phyloP scores from a whole-genome alignment of 2,888 invertebrate species.

The Folsomia manolachei region DNA sequence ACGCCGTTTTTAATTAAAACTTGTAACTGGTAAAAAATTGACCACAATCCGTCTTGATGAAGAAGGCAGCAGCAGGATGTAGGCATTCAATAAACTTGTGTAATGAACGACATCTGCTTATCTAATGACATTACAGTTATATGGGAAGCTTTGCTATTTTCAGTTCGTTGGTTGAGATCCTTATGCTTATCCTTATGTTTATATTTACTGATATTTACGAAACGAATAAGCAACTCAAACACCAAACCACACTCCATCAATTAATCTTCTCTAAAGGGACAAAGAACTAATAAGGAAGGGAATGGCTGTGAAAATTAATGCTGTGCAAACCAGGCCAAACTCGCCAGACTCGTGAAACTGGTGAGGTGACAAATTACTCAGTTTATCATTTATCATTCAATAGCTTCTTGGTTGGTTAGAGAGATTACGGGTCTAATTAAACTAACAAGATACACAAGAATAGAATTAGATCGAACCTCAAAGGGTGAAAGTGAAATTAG shows the following conservation, averaged over 20 bases:
- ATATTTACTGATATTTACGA: not conserved
- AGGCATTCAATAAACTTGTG: not conserved
- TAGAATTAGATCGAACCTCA: no score
- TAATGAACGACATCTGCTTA: not conserved
- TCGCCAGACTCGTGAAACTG: not conserved
- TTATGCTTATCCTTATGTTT: not conserved
- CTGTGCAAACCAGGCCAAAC: not conserved
- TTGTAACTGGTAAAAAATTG: slow-evolving; percentile 1
- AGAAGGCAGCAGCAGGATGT: not conserved
- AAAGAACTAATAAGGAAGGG: not conserved
- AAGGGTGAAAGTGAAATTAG: no score
- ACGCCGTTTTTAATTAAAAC: not conserved
- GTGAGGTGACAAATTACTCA: slow-evolving; percentile 13
- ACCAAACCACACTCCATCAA: slow-evolving; percentile 13
- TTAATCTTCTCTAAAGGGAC: slow-evolving; percentile 9
- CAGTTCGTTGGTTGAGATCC: not conserved
- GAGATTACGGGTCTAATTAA: not conserved
- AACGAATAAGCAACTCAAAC: not conserved
- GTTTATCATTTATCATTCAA: slow-evolving; percentile 20
- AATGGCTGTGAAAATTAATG: not conserved
- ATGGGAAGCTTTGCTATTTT: not conserved
- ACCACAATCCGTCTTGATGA: slow-evolving; percentile 5
- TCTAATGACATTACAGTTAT: not conserved
- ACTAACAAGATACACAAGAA: not conserved
- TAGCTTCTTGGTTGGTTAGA: not conserved